Evolutionary conservation across 2,113 vertebrate species (phyloP).

Genomic region (Acrocephalus arundinaceus): DNA sequence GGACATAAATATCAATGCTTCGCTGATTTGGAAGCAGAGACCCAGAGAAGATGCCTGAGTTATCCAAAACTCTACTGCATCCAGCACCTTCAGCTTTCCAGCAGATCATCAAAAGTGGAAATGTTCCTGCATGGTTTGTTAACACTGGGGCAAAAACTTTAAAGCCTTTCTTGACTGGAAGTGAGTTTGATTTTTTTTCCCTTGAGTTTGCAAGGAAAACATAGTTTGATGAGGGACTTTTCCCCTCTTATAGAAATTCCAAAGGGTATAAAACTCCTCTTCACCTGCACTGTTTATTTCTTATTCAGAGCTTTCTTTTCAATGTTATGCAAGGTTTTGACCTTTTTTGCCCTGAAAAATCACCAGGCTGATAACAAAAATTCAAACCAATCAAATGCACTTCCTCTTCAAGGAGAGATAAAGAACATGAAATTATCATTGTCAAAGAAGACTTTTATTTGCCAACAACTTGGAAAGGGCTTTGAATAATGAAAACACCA

Average conservation of each 20-base stretch:
- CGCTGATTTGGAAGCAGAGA: background rate
- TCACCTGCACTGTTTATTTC: background rate
- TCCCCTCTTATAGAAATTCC: background rate
- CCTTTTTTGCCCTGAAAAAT: background rate
- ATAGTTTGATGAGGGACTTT: background rate
- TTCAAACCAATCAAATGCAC: background rate
- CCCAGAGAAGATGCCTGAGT: background rate
- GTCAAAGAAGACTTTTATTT: background rate
- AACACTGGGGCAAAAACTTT: background rate
- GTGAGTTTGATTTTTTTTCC: background rate
- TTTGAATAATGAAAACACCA: conserved; percentile 27
- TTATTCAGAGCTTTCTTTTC: background rate
- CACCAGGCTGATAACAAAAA: background rate
- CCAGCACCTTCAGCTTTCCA: background rate
- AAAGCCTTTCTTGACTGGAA: background rate
- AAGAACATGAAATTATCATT: conserved; percentile 11
- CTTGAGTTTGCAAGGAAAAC: background rate
- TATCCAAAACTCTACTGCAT: background rate
- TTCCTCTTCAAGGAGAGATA: background rate
- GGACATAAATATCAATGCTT: background rate
- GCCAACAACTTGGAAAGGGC: conserved; percentile 1
- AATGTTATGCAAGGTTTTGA: background rate
- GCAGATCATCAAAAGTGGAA: background rate
- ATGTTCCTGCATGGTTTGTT: background rate
- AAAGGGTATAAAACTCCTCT: background rate